Conservation (phyloP, 2,797 vertebrate genomes). For the Sebastes matsubarae region DNA sequence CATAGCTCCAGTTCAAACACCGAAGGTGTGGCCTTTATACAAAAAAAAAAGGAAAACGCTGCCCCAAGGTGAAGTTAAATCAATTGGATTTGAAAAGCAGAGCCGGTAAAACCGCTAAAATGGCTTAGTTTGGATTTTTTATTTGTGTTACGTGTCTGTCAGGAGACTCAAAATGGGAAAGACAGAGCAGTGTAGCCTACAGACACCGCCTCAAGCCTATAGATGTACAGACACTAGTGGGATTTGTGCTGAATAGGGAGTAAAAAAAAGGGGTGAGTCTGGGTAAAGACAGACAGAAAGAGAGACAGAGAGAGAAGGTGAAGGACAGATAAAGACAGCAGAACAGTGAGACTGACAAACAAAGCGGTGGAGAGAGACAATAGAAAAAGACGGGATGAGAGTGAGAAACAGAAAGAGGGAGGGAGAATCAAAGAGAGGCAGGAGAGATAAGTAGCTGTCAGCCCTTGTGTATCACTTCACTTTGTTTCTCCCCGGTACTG, state of each 20-base stretch:
- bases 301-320: constrained; percentile 2
- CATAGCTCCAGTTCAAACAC: neutral
- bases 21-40: constrained; percentile 12
- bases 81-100: constrained; percentile 32
- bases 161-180: constrained; percentile 25
- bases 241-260: constrained; percentile 45
- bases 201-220: constrained; percentile 25
- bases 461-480: constrained; percentile 43
- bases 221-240: constrained; percentile 19
- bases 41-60: neutral
- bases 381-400: neutral
- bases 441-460: constrained; percentile 53
- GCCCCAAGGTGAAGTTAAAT: constrained; percentile 40
- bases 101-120: neutral
- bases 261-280: neutral
- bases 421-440: constrained; percentile 25
- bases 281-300: constrained; percentile 1
- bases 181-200: constrained; percentile 2
- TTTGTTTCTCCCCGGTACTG: constrained; percentile 32
- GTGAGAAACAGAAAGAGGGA: neutral
- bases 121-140: constrained; percentile 20
- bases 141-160: constrained; percentile 42
- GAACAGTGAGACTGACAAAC: constrained; percentile 17
- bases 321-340: constrained; percentile 9
- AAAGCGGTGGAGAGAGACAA: neutral